Base-by-base conservation (phyloP, 2,888 invertebrate species). In the Dasypolia templi region DNA sequence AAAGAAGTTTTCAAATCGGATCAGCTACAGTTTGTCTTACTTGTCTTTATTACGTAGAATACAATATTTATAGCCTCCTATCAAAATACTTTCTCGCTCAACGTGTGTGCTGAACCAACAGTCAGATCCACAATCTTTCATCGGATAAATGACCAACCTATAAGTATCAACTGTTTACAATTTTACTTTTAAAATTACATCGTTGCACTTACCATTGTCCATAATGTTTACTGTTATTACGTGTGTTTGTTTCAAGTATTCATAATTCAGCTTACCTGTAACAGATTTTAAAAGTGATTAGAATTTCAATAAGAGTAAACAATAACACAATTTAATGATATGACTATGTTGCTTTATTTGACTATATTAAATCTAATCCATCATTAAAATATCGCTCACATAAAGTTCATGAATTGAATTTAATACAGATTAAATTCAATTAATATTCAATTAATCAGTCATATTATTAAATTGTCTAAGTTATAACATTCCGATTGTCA, bases 201-300 rank as follows among this genome's bases (percentile, higher is more conserved):
- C 11, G 1, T 55, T n/a, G 19, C 11, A 58, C 70, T 82, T 53
- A 71, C 77, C 49, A 2, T 1, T n/a, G 4, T 35, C 17, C 14
- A 22, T 59, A 29, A 6, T 29, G 0, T 7, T 9, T 4, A 32
- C 3, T 53, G 22, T 4, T 2, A 2, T 22, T n/a, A 22, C 6
- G 17, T 49, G 3, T 49, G 46, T 56, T 14, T 55, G 61, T n/a
- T 17, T n/a, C 19, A 42, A 11, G 3, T 17, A 29, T 17, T 7
- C 0, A 51, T 14, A 61, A n/a, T 55, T 66, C 26, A 39, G 56
- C 83, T 83, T 79, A 81, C 81, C 81, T 81, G 81, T 51, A 81
- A 81, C 53, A 71, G 14, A 74, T 58, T 9, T 51, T 9, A 59
- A 46, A 29, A 26, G 39, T 0, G 0, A 11, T 81, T 17, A 22